These are phyloP conservation scores for Notospermus geniculatus DNA, from an alignment of 1,140 invertebrate species.

Conservation along the genomic window DNA sequence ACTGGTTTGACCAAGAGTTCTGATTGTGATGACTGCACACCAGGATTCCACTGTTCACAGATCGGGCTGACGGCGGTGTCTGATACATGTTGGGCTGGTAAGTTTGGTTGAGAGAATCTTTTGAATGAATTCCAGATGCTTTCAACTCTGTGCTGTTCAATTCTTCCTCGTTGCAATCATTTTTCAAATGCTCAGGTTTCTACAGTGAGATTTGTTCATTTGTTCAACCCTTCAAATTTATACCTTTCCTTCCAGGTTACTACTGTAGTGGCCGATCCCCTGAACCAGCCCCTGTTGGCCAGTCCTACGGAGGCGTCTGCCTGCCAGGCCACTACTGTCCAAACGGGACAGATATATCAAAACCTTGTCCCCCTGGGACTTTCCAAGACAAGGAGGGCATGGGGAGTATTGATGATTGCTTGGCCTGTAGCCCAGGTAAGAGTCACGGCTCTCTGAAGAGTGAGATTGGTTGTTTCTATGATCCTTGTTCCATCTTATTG, in stretches of 20 bases:
- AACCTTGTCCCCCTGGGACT: constrained; percentile 41
- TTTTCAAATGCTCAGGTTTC: not conserved
- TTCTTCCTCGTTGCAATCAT: not conserved
- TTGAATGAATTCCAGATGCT: too few relatives aligned
- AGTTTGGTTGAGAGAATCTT: too few relatives aligned
- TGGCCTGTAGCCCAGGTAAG: constrained; percentile 40
- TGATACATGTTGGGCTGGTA: constrained; percentile 42
- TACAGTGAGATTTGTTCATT: too few relatives aligned
- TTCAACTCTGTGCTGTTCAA: not conserved
- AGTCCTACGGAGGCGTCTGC: constrained; percentile 43
- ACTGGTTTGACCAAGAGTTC: constrained; percentile 31
- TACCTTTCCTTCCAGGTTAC: constrained; percentile 32
- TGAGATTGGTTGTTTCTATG: too few relatives aligned
- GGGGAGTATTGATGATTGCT: constrained; percentile 35
- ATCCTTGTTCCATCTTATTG: too few relatives aligned
- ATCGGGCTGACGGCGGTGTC: constrained; percentile 37
- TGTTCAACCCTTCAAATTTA: not conserved
- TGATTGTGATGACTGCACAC: constrained; percentile 40
- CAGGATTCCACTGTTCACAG: constrained; percentile 42
- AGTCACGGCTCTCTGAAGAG: not conserved
- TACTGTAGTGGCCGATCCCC: constrained; percentile 40
- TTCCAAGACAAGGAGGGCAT: constrained; percentile 36
- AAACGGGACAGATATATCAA: constrained; percentile 39
- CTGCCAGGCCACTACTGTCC: constrained; percentile 45
- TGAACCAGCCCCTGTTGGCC: constrained; percentile 32